Base-by-base conservation (phyloP, 2,797 vertebrate genomes). In the Lateolabrax maculatus region DNA sequence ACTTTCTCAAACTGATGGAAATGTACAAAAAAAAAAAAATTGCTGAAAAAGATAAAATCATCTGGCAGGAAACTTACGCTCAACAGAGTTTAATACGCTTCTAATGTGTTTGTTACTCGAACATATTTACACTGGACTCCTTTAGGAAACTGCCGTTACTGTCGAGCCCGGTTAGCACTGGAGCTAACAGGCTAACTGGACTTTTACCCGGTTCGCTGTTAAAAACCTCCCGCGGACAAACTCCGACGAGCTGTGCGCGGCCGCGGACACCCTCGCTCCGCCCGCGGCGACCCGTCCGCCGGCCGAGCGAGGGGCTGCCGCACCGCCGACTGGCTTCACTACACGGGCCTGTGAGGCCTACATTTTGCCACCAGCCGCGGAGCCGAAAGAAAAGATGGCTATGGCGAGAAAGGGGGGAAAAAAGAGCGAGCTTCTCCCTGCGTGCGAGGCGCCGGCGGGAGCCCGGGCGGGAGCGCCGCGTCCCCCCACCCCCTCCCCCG, bases 261-360 rank as follows among this genome's bases (percentile, higher is more conserved):
- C n/a, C n/a, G n/a, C n/a, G n/a, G n/a, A n/a, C n/a, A n/a, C n/a
- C n/a, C n/a, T n/a, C n/a, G n/a, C n/a, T n/a, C n/a, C n/a, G 82
- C 77, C 56, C 0, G 71, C 77, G 44, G 69, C 75, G 87, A 81
- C 31, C 78, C 71, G 79, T 80, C 73, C 39, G 52, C 27, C 86
- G 90, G 65, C 2, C 49, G 81, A 61, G 81, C 31, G 15, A n/a
- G n/a, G n/a, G 73, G 58, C 65, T 89, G 80, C 43, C 71, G 51
- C n/a, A 15, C 83, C 88, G 87, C 93, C 77, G 69, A 70, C 92
- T 64, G 84, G 77, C 49, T 90, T 84, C 84, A 85, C 89, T 85
- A 81, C 79, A 93, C 79, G 96, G 98, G 97, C 97, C 97, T 97
- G 95, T 95, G 97, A 96, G 97, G 98, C 98, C 98, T 99, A 98